Conservation (phyloP, 2,797 vertebrate species). For the Manis javanica region DNA sequence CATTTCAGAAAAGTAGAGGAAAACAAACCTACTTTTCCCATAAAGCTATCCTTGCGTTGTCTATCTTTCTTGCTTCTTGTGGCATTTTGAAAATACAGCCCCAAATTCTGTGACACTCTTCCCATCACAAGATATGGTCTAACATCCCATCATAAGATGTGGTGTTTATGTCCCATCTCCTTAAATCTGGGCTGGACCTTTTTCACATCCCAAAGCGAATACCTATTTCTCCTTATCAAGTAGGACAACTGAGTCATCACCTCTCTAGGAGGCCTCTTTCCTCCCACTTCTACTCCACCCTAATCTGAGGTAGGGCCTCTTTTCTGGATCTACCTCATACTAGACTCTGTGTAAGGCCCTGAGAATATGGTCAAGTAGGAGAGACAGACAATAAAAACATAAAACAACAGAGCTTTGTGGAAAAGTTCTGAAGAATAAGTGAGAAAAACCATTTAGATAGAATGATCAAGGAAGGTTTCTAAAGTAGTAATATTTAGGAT, state of each 20-base stretch:
- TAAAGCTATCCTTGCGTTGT: background rate
- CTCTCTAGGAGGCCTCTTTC: background rate
- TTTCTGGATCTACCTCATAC: background rate
- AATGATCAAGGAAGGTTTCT: background rate
- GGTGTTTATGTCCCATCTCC: background rate
- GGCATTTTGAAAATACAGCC: slow-evolving; percentile 28
- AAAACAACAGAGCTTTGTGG: background rate
- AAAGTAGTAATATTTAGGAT: background rate
- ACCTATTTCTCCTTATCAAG: background rate
- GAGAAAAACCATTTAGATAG: background rate
- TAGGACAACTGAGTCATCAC: background rate
- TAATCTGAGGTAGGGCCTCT: background rate
- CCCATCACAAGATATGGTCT: background rate
- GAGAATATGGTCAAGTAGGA: background rate
- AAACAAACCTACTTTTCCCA: slow-evolving; percentile 13
- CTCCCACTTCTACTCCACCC: background rate
- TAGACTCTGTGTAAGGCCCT: background rate
- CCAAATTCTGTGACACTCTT: slow-evolving; percentile 15
- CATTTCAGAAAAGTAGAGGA: background rate
- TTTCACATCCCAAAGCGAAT: slow-evolving; percentile 10
- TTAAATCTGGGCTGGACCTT: slow-evolving; percentile 4
- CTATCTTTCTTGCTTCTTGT: slow-evolving; percentile 25
- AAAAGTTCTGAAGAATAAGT: slow-evolving; percentile 1
- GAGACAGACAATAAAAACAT: background rate
- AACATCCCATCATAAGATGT: background rate